Conservation (phyloP, 2,797 vertebrate genomes). For the Pipistrellus pipistrellus region DNA sequence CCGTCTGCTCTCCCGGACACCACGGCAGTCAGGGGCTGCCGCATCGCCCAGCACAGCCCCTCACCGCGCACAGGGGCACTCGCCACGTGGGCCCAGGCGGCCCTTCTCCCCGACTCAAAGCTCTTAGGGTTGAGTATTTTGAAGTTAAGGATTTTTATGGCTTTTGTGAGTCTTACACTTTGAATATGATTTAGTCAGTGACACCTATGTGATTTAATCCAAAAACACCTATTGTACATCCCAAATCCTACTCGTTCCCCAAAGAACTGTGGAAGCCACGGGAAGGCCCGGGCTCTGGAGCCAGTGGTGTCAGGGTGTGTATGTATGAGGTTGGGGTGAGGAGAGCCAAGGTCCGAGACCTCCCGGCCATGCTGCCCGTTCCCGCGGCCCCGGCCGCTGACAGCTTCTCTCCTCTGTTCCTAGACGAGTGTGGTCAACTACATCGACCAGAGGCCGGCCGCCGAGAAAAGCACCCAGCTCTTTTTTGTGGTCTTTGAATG, state of each 20-base stretch:
- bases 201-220: neutral
- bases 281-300: neutral
- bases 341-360: neutral
- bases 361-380: neutral
- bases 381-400: neutral
- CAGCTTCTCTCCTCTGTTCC: neutral
- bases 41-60: rapidly evolving
- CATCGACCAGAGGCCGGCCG: slow-evolving; percentile 91
- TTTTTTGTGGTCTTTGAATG: slow-evolving; percentile 98
- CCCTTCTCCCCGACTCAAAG: neutral
- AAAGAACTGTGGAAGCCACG: neutral
- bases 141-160: neutral
- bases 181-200: neutral
- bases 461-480: slow-evolving; percentile 90
- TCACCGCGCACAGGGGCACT: neutral
- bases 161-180: neutral
- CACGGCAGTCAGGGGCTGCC: rapidly evolving
- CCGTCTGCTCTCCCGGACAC: neutral
- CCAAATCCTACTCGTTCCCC: neutral
- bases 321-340: neutral
- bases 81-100: neutral
- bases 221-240: rapidly evolving
- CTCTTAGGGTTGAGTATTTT: neutral
- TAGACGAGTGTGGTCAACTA: slow-evolving; percentile 98
- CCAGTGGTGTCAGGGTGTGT: neutral